Base-by-base conservation (phyloP, 2,797 vertebrate species). In the Picus viridis region DNA sequence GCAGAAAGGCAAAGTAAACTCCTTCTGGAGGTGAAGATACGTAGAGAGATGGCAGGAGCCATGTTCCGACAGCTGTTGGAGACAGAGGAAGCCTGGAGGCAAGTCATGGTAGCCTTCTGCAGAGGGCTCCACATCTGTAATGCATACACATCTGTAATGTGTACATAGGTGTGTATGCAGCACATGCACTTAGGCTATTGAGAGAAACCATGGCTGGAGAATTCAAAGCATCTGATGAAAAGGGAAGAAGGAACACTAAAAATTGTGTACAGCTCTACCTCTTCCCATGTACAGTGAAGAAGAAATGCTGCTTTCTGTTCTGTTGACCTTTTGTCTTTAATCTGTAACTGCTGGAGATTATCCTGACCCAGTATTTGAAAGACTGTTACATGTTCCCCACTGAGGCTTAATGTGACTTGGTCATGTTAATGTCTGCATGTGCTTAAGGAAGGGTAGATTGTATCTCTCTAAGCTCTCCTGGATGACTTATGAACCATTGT, bases 31-130 rank as follows among this genome's bases (percentile, higher is more conserved):
- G 97, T 98, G 61, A 98, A 98, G 95, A 98, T 99, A 51, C 98
- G 99, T n/a, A 98, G 97, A 86, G 99, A 99, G 92, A 99, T 99
- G 98, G 99, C 98, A 43, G 98, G 99, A 63, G 98, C 98, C 11
- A 99, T 98, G 98, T 96, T 99, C 76, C 98, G 97, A 14, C 98
- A 99, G 96, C 97, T 99, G 85, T 92, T 98, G 96, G 98, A 98
- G 94, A 98, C 98, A 5, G 98, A 99, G 88, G 98, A 99, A 84
- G 96, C 97, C 27, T 98, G 98, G 95, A 98, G 96, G 98, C 98
- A 91, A 83, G 90, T 76, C 13, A 7, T 23, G 2, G 12, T 82
- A 85, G 24, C 30, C 20, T 17, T 27, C 3, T 68, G 41, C 8
- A 26, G 36, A 49, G 71, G 19, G 22, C 72, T 87, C 14, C 45